Evolutionary conservation across 2,113 vertebrate species (phyloP).

Genomic region (Callithrix jacchus): DNA sequence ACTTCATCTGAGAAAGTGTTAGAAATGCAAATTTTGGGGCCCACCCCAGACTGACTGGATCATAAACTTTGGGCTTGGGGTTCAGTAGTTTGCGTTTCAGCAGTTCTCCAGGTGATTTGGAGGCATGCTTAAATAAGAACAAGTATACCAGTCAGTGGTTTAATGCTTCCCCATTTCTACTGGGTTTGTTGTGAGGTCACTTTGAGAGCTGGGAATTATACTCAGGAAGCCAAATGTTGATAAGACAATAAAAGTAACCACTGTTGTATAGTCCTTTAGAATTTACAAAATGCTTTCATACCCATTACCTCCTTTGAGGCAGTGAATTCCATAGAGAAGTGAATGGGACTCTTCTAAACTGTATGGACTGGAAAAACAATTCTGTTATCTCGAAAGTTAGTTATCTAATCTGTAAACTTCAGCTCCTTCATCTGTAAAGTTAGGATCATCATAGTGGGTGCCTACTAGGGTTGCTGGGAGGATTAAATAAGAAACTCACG

Average conservation of each 20-base stretch:
- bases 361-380: background rate
- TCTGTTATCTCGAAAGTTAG: background rate
- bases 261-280: background rate
- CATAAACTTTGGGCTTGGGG: background rate
- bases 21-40: background rate
- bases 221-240: background rate
- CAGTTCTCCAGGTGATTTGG: background rate
- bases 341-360: background rate
- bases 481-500: background rate
- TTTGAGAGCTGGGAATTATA: background rate
- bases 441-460: background rate
- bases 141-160: fast-evolving
- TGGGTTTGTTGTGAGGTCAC: background rate
- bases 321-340: no score
- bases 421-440: background rate
- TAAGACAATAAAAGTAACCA: background rate
- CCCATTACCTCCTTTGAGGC: background rate
- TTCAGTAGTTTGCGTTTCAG: background rate
- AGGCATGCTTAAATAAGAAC: background rate
- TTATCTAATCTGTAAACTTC: background rate
- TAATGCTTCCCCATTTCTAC: background rate
- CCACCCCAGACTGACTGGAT: background rate
- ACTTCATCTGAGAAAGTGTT: background rate
- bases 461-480: background rate
- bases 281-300: background rate